phyloP scores from a whole-genome alignment of 2,888 invertebrate species.

The Vesta saturnalis region DNA sequence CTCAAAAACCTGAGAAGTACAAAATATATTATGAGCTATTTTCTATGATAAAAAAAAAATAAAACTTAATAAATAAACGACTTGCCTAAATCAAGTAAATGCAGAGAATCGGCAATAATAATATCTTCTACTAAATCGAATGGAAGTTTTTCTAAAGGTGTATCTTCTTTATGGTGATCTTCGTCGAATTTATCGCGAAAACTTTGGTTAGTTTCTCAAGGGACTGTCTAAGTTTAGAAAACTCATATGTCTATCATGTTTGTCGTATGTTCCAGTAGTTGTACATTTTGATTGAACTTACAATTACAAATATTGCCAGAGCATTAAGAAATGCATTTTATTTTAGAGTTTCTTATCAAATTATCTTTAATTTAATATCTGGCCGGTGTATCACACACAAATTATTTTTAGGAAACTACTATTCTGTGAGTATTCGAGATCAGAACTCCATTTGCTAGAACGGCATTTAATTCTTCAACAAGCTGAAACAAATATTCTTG shows the following conservation, averaged over 20 bases:
- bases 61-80: too few species aligned
- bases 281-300: neutral
- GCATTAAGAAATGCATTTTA: neutral
- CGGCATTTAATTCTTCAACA: constrained; percentile 38
- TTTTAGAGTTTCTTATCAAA: constrained; percentile 1
- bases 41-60: too few species aligned
- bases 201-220: constrained; percentile 21
- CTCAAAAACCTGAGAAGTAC: neutral
- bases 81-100: constrained; percentile 33
- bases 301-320: neutral
- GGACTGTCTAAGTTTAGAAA: constrained; percentile 22
- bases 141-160: constrained; percentile 8
- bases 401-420: constrained; percentile 30
- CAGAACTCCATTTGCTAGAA: constrained; percentile 30
- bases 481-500: constrained; percentile 33
- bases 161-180: constrained; percentile 25
- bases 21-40: constrained; percentile 7
- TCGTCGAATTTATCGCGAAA: constrained; percentile 20
- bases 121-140: constrained; percentile 37
- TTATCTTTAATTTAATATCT: constrained; percentile 41
- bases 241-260: constrained; percentile 28
- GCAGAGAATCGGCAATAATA: too few species aligned
- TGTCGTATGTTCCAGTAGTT: constrained; percentile 24
- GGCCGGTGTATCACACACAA: constrained; percentile 43
- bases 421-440: constrained; percentile 20